Base-by-base conservation (phyloP, 2,797 vertebrate species). In the Miichthys miiuy region DNA sequence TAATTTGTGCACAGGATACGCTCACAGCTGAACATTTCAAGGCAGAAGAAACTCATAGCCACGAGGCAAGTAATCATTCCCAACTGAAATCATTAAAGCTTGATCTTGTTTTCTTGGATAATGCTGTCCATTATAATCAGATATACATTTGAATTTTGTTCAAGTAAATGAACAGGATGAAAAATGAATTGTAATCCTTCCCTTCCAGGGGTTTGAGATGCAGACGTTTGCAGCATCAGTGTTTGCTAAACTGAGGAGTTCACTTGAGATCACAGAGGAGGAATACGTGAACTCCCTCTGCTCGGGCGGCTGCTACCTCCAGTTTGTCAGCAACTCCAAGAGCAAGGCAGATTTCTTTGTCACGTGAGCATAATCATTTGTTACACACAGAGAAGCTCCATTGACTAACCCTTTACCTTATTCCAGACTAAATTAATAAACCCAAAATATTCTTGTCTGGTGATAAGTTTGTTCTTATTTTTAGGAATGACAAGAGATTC, bases 291-390 rank as follows among this genome's bases (percentile, higher is more conserved):
- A 76, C 1, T 94, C 96, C 0, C 90, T 96, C 55, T 90, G 92
- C 50, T 92, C 92, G 0, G 82, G 82, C 0, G 75, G 71, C 6
- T 87, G 77, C 61, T 96, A 95, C 81, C 90, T 96, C 52, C 95
- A 96, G 86, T 96, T 96, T 78, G 88, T 96, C 81, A 96, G 95
- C 88, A 96, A 96, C 86, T 96, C 96, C 70, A 96, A 95, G 87
- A 96, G 96, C 94, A 93, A 91, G 21, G 96, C 96, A 1, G 87
- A 94, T 87, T 96, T 97, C 91, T 96, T 96, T 71, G 82, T 97
- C 78, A 96, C 94, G 96, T 97, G 74, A 95, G 95, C 3, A 14
- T 20, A 7, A 38, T 1, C n/a, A 18, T 42, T 20, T 41, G 21
- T 23, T 8, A 52, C 23, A 69, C 21, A 23, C 30, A 11, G 6